Evolutionary conservation across 2,888 invertebrate genomes (phyloP).

Genomic region (Hofmannophila pseudospretella): DNA sequence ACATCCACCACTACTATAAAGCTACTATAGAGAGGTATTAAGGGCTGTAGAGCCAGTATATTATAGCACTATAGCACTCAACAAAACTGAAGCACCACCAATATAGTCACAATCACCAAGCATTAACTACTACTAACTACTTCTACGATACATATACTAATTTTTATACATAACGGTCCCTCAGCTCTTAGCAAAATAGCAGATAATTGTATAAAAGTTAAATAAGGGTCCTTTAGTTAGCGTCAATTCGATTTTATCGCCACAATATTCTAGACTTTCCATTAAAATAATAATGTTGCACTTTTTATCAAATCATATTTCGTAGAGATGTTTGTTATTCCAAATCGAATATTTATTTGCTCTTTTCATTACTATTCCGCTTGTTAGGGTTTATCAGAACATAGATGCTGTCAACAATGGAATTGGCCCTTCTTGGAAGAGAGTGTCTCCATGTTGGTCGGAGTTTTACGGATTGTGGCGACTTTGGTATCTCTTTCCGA

Average conservation of each 20-base stretch:
- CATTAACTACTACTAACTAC: too few relatives aligned
- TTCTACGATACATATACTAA: too few relatives aligned
- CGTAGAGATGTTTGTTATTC: background rate
- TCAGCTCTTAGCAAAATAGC: conserved; percentile 1
- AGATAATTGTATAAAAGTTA: background rate
- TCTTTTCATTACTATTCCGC: background rate
- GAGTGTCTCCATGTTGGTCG: conserved; percentile 1
- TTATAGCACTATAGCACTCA: too few relatives aligned
- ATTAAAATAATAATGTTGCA: too few relatives aligned
- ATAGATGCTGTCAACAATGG: conserved; percentile 2
- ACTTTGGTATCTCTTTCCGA: background rate
- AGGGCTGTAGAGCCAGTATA: too few relatives aligned
- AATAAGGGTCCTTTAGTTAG: background rate
- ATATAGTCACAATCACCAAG: too few relatives aligned
- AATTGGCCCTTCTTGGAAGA: background rate
- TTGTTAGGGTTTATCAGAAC: conserved; percentile 4
- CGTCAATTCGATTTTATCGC: background rate
- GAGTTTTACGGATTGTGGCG: background rate
- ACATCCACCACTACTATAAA: too few relatives aligned
- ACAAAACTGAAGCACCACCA: too few relatives aligned
- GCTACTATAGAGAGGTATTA: too few relatives aligned
- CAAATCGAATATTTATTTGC: background rate
- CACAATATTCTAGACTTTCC: background rate
- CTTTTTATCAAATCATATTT: too few relatives aligned
- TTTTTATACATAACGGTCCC: too few relatives aligned